phyloP scores from a whole-genome alignment of 2,113 vertebrate species.

The Poecile atricapillus region DNA sequence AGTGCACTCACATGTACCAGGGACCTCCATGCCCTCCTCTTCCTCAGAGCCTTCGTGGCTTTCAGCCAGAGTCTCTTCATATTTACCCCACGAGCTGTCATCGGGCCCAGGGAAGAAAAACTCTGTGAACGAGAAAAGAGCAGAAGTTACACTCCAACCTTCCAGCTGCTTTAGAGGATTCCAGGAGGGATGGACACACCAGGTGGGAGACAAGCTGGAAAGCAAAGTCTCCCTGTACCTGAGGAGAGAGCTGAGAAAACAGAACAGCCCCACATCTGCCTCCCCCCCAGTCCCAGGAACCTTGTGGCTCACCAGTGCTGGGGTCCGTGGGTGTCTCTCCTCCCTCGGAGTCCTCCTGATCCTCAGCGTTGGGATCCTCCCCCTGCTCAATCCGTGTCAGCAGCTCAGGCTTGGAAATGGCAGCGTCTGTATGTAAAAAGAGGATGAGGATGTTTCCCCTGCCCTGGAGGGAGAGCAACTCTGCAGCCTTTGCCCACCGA shows the following conservation, averaged over 20 bases:
- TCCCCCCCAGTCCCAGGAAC: accelerated
- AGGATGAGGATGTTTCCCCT: background rate
- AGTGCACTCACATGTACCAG: conserved; percentile 56
- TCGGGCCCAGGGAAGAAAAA: conserved; percentile 69
- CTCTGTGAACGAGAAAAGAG: background rate
- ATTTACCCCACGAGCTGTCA: conserved; percentile 71
- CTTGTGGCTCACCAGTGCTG: background rate
- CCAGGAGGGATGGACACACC: accelerated
- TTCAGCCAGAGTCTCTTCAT: conserved; percentile 67
- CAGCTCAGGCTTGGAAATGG: conserved; percentile 56
- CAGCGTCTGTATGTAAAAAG: background rate
- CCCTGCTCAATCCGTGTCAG: conserved; percentile 39
- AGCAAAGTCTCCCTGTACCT: background rate
- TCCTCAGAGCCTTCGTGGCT: conserved; percentile 66
- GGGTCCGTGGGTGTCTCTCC: conserved; percentile 18
- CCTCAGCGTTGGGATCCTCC: background rate
- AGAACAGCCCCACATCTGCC: background rate
- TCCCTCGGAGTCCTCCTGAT: background rate
- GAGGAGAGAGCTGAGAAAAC: background rate
- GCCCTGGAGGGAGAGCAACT: background rate
- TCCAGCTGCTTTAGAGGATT: background rate
- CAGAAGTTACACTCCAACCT: background rate
- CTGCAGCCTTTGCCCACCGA: background rate
- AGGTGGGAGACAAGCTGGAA: accelerated
- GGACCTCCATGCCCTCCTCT: conserved; percentile 59